These are phyloP conservation scores for Cheilosia impressa DNA, from an alignment of 2,888 invertebrate genomes.

Conservation along the genomic window DNA sequence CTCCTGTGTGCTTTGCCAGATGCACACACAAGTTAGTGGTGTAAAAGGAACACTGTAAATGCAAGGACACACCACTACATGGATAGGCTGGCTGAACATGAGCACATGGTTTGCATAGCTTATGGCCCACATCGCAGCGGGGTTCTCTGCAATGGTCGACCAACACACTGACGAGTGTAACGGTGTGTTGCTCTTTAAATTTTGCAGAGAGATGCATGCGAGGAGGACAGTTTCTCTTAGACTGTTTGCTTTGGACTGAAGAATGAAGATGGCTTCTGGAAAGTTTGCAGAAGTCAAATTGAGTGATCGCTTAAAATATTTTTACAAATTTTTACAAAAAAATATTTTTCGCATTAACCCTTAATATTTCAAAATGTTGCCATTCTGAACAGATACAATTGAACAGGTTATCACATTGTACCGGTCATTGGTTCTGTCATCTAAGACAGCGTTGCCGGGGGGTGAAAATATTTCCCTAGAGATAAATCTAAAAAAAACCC, in stretches of 20 bases:
- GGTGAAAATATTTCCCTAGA: no score
- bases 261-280: background rate
- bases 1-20: conserved; percentile 30
- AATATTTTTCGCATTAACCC: no score
- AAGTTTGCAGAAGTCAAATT: background rate
- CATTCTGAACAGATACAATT: no score
- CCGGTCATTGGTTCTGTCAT: no score
- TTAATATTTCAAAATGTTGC: no score
- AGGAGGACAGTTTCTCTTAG: conserved; percentile 1
- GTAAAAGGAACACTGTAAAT: conserved; percentile 72
- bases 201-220: conserved; percentile 24
- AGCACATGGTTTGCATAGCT: conserved; percentile 54
- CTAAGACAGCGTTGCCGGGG: no score
- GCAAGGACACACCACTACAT: conserved; percentile 68
- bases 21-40: conserved; percentile 69
- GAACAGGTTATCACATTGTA: no score
- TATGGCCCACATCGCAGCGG: conserved; percentile 9
- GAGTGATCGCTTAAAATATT: background rate
- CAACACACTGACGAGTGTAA: conserved; percentile 24
- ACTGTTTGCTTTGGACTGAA: background rate
- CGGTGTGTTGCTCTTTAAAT: conserved; percentile 43
- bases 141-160: conserved; percentile 37
- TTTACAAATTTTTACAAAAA: no score
- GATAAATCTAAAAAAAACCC: no score
- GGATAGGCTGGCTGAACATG: conserved; percentile 17